Evolutionary conservation across 2,888 invertebrate species (phyloP).

Genomic region (Oxytorus armatus): DNA sequence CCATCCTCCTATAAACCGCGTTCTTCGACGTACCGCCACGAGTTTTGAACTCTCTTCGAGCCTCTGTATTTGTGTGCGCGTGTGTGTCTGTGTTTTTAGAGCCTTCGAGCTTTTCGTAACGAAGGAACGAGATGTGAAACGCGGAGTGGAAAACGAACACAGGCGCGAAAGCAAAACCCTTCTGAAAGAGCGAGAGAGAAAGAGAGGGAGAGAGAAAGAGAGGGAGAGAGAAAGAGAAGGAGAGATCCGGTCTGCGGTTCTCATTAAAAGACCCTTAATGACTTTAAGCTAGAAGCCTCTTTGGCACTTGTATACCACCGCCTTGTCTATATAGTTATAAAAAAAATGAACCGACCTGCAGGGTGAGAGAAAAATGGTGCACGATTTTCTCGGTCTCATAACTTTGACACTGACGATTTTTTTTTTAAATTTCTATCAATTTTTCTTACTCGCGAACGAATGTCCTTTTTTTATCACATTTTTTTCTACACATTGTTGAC

Average conservation of each 20-base stretch:
- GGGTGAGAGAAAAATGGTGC: not conserved
- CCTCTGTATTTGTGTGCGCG: not conserved
- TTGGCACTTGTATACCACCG: constrained; percentile 6
- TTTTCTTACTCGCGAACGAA: too few species aligned
- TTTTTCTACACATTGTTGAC: too few species aligned
- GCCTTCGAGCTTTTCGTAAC: constrained; percentile 16
- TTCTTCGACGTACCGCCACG: constrained; percentile 6
- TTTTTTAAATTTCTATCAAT: not conserved
- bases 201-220: too few species aligned
- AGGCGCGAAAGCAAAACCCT: constrained; percentile 31
- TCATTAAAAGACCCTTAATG: constrained; percentile 72
- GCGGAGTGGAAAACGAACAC: constrained; percentile 20
- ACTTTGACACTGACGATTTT: not conserved
- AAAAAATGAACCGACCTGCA: too few species aligned
- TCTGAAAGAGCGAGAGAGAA: too few species aligned
- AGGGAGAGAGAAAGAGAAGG: too few species aligned
- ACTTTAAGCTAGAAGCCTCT: constrained; percentile 58
- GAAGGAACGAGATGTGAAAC: constrained; percentile 24
- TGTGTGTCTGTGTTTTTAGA: constrained; percentile 15
- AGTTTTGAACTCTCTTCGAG: constrained; percentile 1
- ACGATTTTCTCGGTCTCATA: not conserved
- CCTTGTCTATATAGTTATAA: not conserved
- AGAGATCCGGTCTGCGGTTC: constrained; percentile 55
- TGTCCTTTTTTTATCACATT: too few species aligned
- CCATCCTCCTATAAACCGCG: not conserved